Evolutionary conservation across 2,888 invertebrate species (phyloP).

Genomic region (Apeira syringaria): DNA sequence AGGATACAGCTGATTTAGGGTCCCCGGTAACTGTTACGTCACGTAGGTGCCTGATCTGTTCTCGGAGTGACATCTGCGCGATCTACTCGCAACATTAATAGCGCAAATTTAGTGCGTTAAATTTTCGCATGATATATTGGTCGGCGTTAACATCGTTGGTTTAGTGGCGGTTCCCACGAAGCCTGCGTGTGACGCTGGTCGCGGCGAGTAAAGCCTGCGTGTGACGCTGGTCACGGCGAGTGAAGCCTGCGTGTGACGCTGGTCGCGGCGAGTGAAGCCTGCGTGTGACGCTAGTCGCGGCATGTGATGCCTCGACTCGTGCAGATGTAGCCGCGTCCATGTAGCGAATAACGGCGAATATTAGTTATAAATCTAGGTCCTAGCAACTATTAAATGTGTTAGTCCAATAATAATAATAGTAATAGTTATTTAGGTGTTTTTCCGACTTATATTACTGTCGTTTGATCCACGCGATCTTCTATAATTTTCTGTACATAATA

Average conservation of each 20-base stretch:
- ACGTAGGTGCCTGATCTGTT: conserved; percentile 2
- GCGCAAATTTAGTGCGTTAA: conserved; percentile 58
- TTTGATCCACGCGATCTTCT: no score
- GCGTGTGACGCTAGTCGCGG: conserved; percentile 21
- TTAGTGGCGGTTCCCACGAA: conserved; percentile 70
- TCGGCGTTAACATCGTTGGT: conserved; percentile 39
- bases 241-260: conserved; percentile 39
- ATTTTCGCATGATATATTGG: conserved; percentile 69
- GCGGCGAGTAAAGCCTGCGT: conserved; percentile 34
- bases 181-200: conserved; percentile 28
- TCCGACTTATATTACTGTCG: no score
- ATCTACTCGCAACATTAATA: conserved; percentile 70
- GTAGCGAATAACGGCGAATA: conserved; percentile 14
- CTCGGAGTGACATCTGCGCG: conserved; percentile 43
- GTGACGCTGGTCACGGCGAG: conserved; percentile 12
- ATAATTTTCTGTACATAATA: no score
- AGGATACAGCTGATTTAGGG: conserved; percentile 46
- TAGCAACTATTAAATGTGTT: no score
- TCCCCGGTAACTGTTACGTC: conserved; percentile 10
- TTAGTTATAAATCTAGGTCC: conserved; percentile 16
- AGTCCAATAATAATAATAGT: no score
- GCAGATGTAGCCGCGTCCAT: conserved; percentile 24
- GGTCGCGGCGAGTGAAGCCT: conserved; percentile 36
- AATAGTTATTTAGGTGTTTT: no score
- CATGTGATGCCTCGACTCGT: conserved; percentile 30